Percentiles rank a stretch among this genome's conserved stretches.
Conservation (phyloP, 2,797 vertebrate genomes). For the Apodemus agrarius region DNA sequence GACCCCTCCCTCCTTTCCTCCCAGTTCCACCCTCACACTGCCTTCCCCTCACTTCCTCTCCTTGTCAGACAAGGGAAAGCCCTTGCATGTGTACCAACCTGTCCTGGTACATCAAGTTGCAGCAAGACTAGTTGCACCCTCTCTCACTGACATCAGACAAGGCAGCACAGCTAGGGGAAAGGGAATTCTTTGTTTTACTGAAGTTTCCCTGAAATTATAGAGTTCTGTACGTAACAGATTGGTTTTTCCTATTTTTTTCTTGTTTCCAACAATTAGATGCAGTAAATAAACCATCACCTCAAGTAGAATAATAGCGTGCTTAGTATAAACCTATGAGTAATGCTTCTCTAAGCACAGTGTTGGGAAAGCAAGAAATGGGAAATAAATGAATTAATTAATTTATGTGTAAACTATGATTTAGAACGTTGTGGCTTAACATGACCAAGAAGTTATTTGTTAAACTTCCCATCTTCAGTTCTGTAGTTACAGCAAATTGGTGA, state of each 20-base stretch:
- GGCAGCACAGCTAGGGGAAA: background rate
- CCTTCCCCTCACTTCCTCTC: background rate
- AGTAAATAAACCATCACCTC: background rate
- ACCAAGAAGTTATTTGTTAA: background rate
- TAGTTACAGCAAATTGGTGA: background rate
- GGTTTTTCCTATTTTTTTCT: background rate
- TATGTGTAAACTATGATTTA: background rate
- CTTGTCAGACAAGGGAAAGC: background rate
- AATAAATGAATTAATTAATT: background rate
- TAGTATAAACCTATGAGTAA: background rate
- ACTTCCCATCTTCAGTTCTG: background rate
- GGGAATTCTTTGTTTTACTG: background rate
- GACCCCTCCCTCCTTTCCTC: background rate
- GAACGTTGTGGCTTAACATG: background rate
- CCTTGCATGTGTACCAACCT: background rate
- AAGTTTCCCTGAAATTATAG: background rate
- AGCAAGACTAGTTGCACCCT: background rate
- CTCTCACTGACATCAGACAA: background rate
- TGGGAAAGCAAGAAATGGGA: background rate
- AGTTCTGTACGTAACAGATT: slow-evolving; percentile 1
- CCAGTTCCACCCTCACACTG: background rate
- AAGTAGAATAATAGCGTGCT: background rate
- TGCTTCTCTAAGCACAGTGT: background rate
- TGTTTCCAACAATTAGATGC: background rate
- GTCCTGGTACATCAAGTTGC: background rate